phyloP scores from a whole-genome alignment of 2,113 vertebrate genomes.

The Chloebia gouldiae region DNA sequence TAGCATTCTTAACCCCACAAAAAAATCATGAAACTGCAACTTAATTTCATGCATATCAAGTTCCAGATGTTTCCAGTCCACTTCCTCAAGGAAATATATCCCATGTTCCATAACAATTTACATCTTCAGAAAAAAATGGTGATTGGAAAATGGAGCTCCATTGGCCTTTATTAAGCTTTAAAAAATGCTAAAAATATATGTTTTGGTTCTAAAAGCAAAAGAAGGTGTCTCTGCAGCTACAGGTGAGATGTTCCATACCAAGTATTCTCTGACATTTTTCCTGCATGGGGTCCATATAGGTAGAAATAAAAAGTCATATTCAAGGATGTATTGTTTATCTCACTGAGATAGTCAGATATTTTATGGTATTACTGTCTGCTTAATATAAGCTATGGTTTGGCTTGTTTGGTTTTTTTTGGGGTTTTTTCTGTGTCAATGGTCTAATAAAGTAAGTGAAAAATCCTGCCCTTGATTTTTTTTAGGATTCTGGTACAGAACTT shows the following conservation, averaged over 20 bases:
- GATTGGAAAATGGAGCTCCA: not conserved
- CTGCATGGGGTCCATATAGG: not conserved
- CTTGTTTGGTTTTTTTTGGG: accelerated
- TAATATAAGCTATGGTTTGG: not conserved
- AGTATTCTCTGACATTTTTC: not conserved
- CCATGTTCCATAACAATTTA: not conserved
- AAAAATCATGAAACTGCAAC: not conserved
- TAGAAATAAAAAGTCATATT: slow-evolving; percentile 26
- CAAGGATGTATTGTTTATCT: slow-evolving; percentile 1
- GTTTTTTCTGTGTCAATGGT: not conserved
- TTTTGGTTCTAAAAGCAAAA: not conserved
- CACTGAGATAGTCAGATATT: not conserved
- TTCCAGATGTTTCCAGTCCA: not conserved
- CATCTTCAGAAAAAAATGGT: not conserved
- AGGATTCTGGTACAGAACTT: not conserved
- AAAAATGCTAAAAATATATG: not conserved
- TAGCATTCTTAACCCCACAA: not conserved
- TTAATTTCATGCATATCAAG: not conserved
- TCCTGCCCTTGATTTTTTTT: not conserved
- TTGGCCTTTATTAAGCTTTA: not conserved
- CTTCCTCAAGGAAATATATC: not conserved
- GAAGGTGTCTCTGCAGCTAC: not conserved
- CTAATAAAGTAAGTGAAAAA: slow-evolving; percentile 36
- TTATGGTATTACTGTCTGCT: not conserved
- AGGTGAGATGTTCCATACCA: not conserved